Base-by-base conservation (phyloP, 64 coral and sea anemone genomes). In the Pocillopora damicornis region DNA sequence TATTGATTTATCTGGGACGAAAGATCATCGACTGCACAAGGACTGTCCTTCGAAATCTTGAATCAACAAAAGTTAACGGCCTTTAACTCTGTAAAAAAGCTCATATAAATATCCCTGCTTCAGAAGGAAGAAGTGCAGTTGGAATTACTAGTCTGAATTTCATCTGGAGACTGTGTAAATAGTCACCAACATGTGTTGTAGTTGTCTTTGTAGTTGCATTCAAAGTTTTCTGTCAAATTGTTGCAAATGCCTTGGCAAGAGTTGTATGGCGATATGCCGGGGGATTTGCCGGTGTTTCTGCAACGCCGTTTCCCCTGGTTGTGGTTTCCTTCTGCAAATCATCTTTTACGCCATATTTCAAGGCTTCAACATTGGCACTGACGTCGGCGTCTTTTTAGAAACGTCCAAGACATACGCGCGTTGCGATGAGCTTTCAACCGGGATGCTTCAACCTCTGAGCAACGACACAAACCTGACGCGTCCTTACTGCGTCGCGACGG, bases 351-450 rank as follows among this genome's bases (percentile, higher is more conserved):
- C 88, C 17, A 18, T 94, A 5, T 90, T 94, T 65, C 97, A 99
- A 91, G 90, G 90, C 9, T 99, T 99, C 84, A 99, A 99, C 75
- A 87, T 95, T 58, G 93, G 88, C 38, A 99, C 97, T 18, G 97
- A 99, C 56, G 90, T 99, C n/a, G 97, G 97, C 16, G 81, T 99
- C 5, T 95, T 99, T 75, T 62, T 95, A 5, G 97, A 99, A 38
- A 90, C 94, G 11, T 90, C 84, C 15, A 88, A 90, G 65, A 95
- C 90, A 57, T 89, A 88, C 76, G 15, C 73, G 18, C 87, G 82
- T 13, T 99, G 97, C 69, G 64, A 99, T 66, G 93, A 88, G 5
- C 75, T 95, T 26, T 80, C 90, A 2, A 87, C 82, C 17, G 91
- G 87, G 0, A 89, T 88, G 20, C 69, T 90, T 0, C 76, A 86